Percentiles rank a stretch among this genome's conserved stretches.
These are phyloP conservation scores for Puffinus mauretanicus DNA, from an alignment of 2,113 vertebrate genomes.

Conservation along the genomic window DNA sequence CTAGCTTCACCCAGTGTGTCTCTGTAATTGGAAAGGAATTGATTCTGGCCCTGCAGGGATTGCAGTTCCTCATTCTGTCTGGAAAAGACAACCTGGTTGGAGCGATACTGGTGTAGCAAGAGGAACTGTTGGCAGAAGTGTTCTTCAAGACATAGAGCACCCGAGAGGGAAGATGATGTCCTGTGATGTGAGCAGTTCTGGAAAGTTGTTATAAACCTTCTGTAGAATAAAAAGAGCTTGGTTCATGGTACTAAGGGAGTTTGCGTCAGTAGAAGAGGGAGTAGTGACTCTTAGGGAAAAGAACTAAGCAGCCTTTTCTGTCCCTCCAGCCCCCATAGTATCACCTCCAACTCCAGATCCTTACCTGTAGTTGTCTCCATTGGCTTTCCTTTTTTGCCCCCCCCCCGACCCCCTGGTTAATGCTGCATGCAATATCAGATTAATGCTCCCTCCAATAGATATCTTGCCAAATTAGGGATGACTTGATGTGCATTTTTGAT, in stretches of 20 bases:
- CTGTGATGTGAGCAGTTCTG: neutral
- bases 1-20: neutral
- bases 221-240: neutral
- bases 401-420: neutral
- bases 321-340: neutral
- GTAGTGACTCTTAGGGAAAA: neutral
- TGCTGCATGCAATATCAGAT: neutral
- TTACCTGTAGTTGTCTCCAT: neutral
- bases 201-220: neutral
- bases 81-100: neutral
- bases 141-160: neutral
- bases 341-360: neutral
- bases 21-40: neutral
- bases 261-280: neutral
- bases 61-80: neutral
- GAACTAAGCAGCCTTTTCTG: neutral
- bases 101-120: neutral
- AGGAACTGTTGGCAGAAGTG: neutral
- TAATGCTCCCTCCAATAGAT: neutral
- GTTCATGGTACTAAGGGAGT: neutral
- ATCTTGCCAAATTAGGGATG: neutral
- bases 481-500: neutral
- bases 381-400: neutral
- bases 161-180: neutral
- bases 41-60: neutral